Base-by-base conservation (phyloP, 2,888 invertebrate genomes). In the Lamellibrachia columna region DNA sequence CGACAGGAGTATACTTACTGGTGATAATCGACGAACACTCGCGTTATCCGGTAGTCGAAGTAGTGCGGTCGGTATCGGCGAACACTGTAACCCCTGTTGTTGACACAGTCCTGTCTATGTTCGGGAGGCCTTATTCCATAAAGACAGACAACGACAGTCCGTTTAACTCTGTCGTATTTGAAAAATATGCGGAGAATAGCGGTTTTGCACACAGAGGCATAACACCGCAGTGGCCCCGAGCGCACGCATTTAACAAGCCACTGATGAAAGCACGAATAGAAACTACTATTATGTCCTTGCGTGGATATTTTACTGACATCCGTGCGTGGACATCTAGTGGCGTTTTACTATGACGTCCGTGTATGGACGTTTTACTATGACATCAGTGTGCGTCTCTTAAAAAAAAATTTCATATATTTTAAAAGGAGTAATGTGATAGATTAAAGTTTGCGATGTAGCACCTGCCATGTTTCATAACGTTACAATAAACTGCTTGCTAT, bases 21-120 rank as follows among this genome's bases (percentile, higher is more conserved):
- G 93, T 95, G 1, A 90, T 94, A 1, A 93, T 94, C 52, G 94
- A 94, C 91, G 94, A 94, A 3, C 94, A 94, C 58, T 92, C 92
- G 7, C 92, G 94, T n/a, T 95, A 90, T 92, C 94, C 94, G 11
- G 93, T 93, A 28, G 94, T 94, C 6, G 94, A 94, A 92, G 92
- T 93, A 28, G 15, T 94, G 15, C 40, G 55, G 8, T 92, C 93
- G 3, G 93, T 93, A 0, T 90, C 94, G 28, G 93, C 94, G 53
- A 91, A 92, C 28, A 90, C 28, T 93, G 94, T 94, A 0, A 93
- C 93, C 90, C 93, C 93, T 52, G 40, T 90, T 7, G 75, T 94
- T 4, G 93, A 94, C 55, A 93, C 92, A 53, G 92, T 94, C 7
- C 60, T 93, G n/a, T 52, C 91, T 8, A 9, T 7, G 7, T 28